Conservation (phyloP, 2,888 invertebrate species). For the Arenicola marina region DNA sequence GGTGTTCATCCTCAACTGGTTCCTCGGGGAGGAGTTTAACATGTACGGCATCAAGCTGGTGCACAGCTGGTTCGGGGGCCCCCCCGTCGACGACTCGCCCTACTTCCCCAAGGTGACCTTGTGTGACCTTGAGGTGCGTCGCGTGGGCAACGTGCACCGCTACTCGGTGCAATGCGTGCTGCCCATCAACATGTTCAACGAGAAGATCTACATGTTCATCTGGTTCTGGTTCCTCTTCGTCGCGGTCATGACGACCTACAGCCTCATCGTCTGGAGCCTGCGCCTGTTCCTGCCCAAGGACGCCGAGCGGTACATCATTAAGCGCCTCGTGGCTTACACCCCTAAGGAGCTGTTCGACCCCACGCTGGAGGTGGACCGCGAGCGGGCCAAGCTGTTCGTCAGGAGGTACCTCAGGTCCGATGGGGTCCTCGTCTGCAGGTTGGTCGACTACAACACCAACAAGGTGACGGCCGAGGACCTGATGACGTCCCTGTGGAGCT, state of each 20-base stretch:
- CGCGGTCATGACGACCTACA: slow-evolving; percentile 47
- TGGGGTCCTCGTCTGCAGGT: slow-evolving; percentile 55
- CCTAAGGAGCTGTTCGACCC: slow-evolving; percentile 5
- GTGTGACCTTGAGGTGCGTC: slow-evolving; percentile 59
- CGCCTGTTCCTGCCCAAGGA: slow-evolving; percentile 1
- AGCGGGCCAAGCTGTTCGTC: slow-evolving; percentile 41
- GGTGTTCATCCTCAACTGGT: slow-evolving; percentile 63
- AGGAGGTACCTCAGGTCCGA: slow-evolving; percentile 56
- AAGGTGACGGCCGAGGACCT: slow-evolving; percentile 43
- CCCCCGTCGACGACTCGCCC: slow-evolving; percentile 50
- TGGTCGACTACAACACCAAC: slow-evolving; percentile 57
- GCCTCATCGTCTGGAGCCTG: slow-evolving; percentile 50
- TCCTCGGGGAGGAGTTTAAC: slow-evolving; percentile 61
- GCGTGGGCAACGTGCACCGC: slow-evolving; percentile 52
- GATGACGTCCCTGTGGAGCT: neutral
- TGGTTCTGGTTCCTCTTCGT: slow-evolving; percentile 61
- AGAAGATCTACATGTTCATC: slow-evolving; percentile 59
- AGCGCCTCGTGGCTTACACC: slow-evolving; percentile 8
- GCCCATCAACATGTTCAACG: slow-evolving; percentile 42
- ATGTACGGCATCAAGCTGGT: slow-evolving; percentile 62
- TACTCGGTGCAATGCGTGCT: slow-evolving; percentile 34
- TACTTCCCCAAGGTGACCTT: slow-evolving; percentile 58
- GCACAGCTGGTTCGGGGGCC: slow-evolving; percentile 59
- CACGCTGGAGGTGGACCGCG: slow-evolving; percentile 24
- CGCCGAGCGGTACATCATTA: slow-evolving; percentile 13